These are phyloP conservation scores for Champsocephalus gunnari DNA, from an alignment of 2,797 vertebrate genomes.

Conservation along the genomic window DNA sequence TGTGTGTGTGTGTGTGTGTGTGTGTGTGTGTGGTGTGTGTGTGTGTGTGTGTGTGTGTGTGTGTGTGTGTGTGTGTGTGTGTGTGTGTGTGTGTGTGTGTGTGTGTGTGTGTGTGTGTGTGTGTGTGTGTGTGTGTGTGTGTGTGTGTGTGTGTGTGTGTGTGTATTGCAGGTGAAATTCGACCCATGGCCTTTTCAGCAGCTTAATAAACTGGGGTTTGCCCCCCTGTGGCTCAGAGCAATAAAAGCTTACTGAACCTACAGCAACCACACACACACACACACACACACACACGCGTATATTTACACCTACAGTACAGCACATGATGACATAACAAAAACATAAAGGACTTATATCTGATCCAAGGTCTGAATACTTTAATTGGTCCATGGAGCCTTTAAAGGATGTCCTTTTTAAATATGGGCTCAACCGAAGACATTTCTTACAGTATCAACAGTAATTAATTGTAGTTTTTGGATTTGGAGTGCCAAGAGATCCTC, in stretches of 20 bases:
- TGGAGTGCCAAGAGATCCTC: too few species aligned
- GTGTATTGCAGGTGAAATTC: too few species aligned
- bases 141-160: constrained; percentile 25
- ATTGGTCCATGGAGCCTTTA: background rate
- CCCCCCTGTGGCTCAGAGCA: too few species aligned
- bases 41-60: constrained; percentile 24
- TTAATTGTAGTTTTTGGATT: background rate
- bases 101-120: constrained; percentile 17
- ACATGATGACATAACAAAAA: background rate
- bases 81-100: constrained; percentile 11
- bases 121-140: constrained; percentile 19
- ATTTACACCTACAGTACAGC: background rate
- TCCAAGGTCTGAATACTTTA: background rate
- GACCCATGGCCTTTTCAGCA: too few species aligned
- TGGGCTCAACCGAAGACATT: background rate
- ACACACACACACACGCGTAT: too few species aligned
- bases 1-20: constrained; percentile 20
- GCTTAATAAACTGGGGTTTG: too few species aligned
- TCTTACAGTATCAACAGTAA: background rate
- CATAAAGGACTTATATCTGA: background rate
- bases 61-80: constrained; percentile 14
- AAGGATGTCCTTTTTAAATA: background rate
- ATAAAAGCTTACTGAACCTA: too few species aligned
- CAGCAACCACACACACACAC: too few species aligned
- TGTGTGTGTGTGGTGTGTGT: constrained; percentile 22